Evolutionary conservation across 2,113 vertebrate species (phyloP).

Genomic region (Stigmatopora argus): DNA sequence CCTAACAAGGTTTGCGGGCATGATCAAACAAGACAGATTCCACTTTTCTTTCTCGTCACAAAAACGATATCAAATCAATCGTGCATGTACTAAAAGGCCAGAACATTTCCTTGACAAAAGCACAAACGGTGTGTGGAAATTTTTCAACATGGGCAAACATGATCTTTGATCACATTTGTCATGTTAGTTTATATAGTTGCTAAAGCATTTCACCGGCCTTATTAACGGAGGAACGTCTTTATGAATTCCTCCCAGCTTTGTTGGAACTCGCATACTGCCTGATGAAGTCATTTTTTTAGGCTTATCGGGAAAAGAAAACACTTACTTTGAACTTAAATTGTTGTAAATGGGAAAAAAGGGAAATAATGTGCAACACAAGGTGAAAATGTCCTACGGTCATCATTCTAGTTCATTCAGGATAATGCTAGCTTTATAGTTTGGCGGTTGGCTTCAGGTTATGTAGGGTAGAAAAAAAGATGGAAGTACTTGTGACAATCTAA

Average conservation of each 20-base stretch:
- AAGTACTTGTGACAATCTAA: no score
- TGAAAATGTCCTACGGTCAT: background rate
- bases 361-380: background rate
- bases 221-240: constrained; percentile 20
- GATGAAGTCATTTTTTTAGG: constrained; percentile 42
- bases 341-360: constrained; percentile 7
- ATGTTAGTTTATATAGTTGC: constrained; percentile 23
- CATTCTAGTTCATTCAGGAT: no score
- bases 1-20: constrained; percentile 42
- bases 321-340: constrained; percentile 44
- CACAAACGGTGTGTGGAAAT: background rate
- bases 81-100: constrained; percentile 16
- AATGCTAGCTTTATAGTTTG: no score
- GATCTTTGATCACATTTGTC: constrained; percentile 3
- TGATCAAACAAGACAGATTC: constrained; percentile 56
- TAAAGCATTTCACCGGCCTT: constrained; percentile 13
- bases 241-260: constrained; percentile 8
- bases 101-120: constrained; percentile 35
- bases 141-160: constrained; percentile 37
- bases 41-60: constrained; percentile 34
- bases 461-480: no score
- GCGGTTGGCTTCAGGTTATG: no score
- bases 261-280: constrained; percentile 25
- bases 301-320: constrained; percentile 17
- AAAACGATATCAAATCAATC: constrained; percentile 23